Evolutionary conservation across 2,113 vertebrate genomes (phyloP), one percentile per base, ranked within the genome.

Genomic region (Chunga burmeisteri): DNA sequence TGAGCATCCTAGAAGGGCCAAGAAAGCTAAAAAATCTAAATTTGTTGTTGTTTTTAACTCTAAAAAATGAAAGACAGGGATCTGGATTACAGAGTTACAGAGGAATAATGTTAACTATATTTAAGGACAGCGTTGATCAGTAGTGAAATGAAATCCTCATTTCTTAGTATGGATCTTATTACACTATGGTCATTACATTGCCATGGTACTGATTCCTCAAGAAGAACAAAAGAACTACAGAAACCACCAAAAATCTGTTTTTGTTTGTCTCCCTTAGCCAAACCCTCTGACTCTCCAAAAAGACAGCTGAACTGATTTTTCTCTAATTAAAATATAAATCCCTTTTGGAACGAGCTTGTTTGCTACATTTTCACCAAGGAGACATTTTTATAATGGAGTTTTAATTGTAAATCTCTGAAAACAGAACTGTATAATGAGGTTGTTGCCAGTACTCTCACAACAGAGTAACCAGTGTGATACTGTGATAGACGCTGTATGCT

Each of bases 221-320:
- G 78, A 77, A 95, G 94, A 95, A 96, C 95, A 97, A 96, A 97
- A 92, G 80, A 96, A 92, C 81, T 74, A 27, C 32, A 90, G 81
- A 97, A 97, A 95, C 93, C 81, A 96, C 63, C 71, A 87, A 80
- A 94, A 93, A 93, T 94, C 92, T 94, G 94, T 10, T 97, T 96
- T 93, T 93, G 52, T 96, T 97, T 95, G 66, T 94, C 58, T 92
- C 96, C 63, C 83, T 89, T 87, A 90, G 72, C 63, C 92, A 96
- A 88, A 81, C 62, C 7, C 50, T 83, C 85, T 90, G 66, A 82
- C 72, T 96, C 38, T 94, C 90, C 70, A 81, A 79, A 79, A 78
- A 90, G 68, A 92, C 92, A 96, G 92, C 78, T 71, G 83, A 75
- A 59, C 44, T 75, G 70, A 71, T 93, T 97, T 96, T 92, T 94